phyloP scores from a whole-genome alignment of 2,797 vertebrate genomes.

The Carapus acus region DNA sequence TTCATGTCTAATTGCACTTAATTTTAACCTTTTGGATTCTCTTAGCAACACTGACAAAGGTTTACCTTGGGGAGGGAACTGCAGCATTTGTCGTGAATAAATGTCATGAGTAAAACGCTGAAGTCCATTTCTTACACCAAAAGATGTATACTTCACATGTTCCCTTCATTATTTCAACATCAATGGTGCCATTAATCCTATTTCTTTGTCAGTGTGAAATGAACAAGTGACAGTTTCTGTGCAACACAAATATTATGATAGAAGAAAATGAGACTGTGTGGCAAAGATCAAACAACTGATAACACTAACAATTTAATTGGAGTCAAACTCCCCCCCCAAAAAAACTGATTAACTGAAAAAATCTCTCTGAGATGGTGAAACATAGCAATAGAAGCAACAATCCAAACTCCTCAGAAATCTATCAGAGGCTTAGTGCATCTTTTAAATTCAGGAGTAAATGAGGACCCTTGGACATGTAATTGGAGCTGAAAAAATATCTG shows the following conservation, averaged over 20 bases:
- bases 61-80: constrained; percentile 54
- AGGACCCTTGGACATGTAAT: constrained; percentile 23
- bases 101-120: constrained; percentile 75
- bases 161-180: constrained; percentile 63
- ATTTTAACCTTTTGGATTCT: constrained; percentile 49
- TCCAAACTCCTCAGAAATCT: constrained; percentile 25
- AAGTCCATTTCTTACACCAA: constrained; percentile 62
- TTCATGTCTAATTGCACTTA: constrained; percentile 78
- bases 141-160: constrained; percentile 56
- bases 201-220: constrained; percentile 67
- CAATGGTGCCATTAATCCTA: constrained; percentile 50
- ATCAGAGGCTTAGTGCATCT: constrained; percentile 50
- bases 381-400: constrained; percentile 13
- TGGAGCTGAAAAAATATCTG: too few species aligned
- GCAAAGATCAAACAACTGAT: constrained; percentile 31
- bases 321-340: constrained; percentile 41
- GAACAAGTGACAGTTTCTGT: constrained; percentile 56
- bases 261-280: constrained; percentile 38
- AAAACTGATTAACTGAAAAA: constrained; percentile 47
- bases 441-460: constrained; percentile 28
- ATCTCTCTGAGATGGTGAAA: constrained; percentile 33
- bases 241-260: constrained; percentile 61
- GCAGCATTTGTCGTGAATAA: constrained; percentile 74
- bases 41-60: constrained; percentile 42
- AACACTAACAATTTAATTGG: constrained; percentile 27